phyloP scores from a whole-genome alignment of 2,797 vertebrate genomes.

The Gambusia yucatana region DNA sequence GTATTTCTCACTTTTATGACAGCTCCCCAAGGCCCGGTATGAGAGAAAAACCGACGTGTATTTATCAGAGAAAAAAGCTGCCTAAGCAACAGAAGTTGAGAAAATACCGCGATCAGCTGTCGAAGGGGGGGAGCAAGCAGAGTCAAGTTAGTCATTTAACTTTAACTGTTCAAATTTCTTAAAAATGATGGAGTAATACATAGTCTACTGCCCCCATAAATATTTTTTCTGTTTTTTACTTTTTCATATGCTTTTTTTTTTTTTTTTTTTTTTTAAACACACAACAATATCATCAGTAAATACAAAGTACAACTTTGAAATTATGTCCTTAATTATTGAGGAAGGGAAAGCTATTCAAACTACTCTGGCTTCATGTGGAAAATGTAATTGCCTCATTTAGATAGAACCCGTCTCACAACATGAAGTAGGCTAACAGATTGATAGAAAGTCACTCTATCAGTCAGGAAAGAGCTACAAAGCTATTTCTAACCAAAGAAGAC shows the following conservation, averaged over 20 bases:
- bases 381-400: neutral
- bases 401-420: neutral
- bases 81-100: neutral
- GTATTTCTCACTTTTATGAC: conserved; percentile 33
- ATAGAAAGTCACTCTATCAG: neutral
- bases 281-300: neutral
- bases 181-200: neutral
- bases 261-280: neutral
- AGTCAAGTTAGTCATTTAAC: neutral
- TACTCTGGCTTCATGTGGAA: neutral
- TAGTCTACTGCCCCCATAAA: neutral
- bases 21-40: conserved; percentile 17
- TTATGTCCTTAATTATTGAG: neutral
- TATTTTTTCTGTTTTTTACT: neutral
- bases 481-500: neutral
- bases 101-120: neutral
- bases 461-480: neutral
- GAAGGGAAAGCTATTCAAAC: neutral
- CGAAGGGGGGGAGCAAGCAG: neutral
- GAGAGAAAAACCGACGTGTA: conserved; percentile 26
- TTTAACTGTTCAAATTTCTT: neutral
- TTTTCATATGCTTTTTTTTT: neutral
- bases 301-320: neutral
- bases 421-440: neutral
- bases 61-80: conserved; percentile 32